These are phyloP conservation scores for Sympetrum striolatum DNA, from an alignment of 2,888 invertebrate genomes.

Conservation along the genomic window DNA sequence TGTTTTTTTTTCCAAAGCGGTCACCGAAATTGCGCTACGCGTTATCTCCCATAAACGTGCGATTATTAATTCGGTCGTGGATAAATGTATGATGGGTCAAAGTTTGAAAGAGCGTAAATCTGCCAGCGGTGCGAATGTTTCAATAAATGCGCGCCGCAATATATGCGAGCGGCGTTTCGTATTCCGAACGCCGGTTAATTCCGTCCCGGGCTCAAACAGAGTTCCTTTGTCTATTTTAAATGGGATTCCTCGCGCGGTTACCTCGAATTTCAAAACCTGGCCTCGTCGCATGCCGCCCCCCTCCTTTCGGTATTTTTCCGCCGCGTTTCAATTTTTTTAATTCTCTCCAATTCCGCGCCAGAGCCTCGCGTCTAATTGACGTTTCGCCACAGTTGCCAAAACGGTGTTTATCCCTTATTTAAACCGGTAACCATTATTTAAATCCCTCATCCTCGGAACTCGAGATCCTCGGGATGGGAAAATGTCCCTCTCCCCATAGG, in stretches of 20 bases:
- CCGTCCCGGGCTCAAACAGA: background rate
- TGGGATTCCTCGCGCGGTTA: background rate
- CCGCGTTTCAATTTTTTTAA: background rate
- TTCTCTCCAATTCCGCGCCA: background rate
- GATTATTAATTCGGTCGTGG: no score
- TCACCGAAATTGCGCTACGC: no score
- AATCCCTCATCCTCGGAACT: no score
- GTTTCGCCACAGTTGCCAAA: background rate
- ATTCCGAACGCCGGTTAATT: background rate
- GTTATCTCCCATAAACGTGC: no score
- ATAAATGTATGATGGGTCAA: no score
- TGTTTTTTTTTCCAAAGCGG: no score
- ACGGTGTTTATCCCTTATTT: background rate
- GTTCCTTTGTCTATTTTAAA: background rate
- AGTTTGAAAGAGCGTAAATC: no score
- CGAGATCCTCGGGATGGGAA: no score
- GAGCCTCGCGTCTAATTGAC: background rate
- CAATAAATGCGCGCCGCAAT: background rate
- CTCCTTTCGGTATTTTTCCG: background rate
- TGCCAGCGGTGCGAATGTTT: background rate
- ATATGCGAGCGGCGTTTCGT: background rate
- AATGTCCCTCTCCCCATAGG: no score
- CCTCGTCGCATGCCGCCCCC: background rate
- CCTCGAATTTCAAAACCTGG: background rate
- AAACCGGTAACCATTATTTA: no score